phyloP scores from a whole-genome alignment of 2,113 vertebrate species.

The Gavialis gangeticus region DNA sequence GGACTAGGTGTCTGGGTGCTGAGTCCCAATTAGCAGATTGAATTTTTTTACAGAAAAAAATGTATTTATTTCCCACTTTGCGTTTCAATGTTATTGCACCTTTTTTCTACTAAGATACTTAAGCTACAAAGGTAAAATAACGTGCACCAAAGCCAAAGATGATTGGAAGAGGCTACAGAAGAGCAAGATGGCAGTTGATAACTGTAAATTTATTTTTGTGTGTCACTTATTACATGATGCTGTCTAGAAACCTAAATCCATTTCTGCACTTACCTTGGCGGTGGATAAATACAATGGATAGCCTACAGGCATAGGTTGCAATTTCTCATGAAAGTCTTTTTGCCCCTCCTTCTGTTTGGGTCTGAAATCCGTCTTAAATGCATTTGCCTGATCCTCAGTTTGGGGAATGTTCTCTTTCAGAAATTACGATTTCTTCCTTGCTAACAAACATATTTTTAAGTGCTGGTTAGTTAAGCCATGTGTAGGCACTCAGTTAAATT shows the following conservation, averaged over 20 bases:
- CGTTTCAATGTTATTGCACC: neutral
- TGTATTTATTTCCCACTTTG: slow-evolving; percentile 24
- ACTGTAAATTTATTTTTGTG: slow-evolving; percentile 30
- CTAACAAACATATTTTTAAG: slow-evolving; percentile 42
- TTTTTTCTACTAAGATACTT: slow-evolving; percentile 39
- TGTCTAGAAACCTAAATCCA: slow-evolving; percentile 1
- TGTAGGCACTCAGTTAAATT: slow-evolving; percentile 43
- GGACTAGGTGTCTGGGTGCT: neutral
- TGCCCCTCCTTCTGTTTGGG: neutral
- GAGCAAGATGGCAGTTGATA: slow-evolving; percentile 23
- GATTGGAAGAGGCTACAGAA: slow-evolving; percentile 41
- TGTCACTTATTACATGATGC: slow-evolving; percentile 43
- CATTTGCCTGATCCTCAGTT: neutral
- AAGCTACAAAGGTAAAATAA: neutral
- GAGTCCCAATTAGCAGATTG: neutral
- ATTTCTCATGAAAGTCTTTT: neutral
- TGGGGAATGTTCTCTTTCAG: neutral
- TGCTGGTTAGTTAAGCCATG: slow-evolving; percentile 8
- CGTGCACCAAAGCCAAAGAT: slow-evolving; percentile 47
- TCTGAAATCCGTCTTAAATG: neutral
- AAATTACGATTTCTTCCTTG: slow-evolving; percentile 51
- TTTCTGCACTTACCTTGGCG: neutral
- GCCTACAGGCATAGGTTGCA: neutral
- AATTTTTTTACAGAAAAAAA: slow-evolving; percentile 19
- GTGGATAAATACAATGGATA: neutral